Conservation (phyloP, 2,888 invertebrate species). For the Rhorus exstirpatorius region DNA sequence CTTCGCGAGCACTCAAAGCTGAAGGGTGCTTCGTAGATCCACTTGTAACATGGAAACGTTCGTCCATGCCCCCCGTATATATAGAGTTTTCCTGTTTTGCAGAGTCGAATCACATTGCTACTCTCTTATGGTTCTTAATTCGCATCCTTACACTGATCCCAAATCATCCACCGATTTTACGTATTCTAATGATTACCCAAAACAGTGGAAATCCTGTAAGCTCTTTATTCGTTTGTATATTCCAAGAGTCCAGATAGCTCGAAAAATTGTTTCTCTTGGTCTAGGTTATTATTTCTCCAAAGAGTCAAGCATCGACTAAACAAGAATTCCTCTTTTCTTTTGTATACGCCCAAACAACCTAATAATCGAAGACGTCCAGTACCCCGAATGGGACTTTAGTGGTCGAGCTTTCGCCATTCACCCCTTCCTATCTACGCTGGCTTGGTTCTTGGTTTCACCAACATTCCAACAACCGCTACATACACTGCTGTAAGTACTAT, state of each 20-base stretch:
- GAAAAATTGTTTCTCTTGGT: constrained; percentile 4
- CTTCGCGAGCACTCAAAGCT: constrained; percentile 36
- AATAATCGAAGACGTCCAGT: constrained; percentile 68
- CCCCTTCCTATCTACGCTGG: constrained; percentile 20
- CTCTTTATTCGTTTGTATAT: not conserved
- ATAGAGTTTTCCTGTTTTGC: not conserved
- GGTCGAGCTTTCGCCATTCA: constrained; percentile 50
- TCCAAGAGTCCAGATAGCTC: not conserved
- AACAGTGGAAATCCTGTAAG: not conserved
- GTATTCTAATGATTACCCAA: no score
- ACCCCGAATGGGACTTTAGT: constrained; percentile 23
- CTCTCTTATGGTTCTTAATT: not conserved
- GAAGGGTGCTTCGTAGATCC: constrained; percentile 54
- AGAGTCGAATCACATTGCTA: not conserved
- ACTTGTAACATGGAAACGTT: constrained; percentile 47
- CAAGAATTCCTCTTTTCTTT: constrained; percentile 18
- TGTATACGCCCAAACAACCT: constrained; percentile 47
- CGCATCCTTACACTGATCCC: no score
- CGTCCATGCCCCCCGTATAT: constrained; percentile 2
- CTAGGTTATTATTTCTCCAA: not conserved
- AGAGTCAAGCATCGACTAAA: constrained; percentile 4
- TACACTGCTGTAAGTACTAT: constrained; percentile 16
- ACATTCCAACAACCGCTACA: constrained; percentile 3
- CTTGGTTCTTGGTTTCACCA: constrained; percentile 11
- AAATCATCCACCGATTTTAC: no score